Base-by-base conservation (phyloP, 2,113 vertebrate genomes). In the Nematolebias whitei region DNA sequence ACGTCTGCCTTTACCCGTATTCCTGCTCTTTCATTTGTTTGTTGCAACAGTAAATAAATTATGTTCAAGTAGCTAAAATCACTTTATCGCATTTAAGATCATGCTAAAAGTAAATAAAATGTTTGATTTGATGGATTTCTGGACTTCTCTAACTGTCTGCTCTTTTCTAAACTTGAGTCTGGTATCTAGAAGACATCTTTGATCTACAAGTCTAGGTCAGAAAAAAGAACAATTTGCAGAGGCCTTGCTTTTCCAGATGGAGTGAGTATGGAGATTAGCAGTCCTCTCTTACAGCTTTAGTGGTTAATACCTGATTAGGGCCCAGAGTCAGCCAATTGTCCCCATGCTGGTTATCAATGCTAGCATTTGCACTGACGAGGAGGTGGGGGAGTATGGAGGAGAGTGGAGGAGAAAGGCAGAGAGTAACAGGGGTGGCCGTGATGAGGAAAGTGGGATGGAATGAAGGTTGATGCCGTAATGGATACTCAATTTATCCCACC, bases 291-390 rank as follows among this genome's bases (percentile, higher is more conserved):
- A 92, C 95, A 93, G 95, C 95, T 95, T 93, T 93, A 92, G 92
- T 91, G 93, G 93, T 94, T 96, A 96, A 96, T 95, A 95, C 96
- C 96, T 98, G 96, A 98, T 98, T 98, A 98, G 94, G 92, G 93
- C 92, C 72, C 79, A 77, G 92, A 94, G 94, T 94, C 92, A 88
- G 82, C 91, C 95, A 93, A 96, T 98, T 98, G 97, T 98, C 94
- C 95, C 91, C 43, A 62, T 87, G 91, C 92, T 91, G 94, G 93
- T 94, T 94, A 94, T 95, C 92, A 92, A 94, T 84, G 95, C 92
- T 92, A 91, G 92, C 91, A 89, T 74, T 90, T 91, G 92, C 90
- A 94, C 90, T 91, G 83, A 93, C 90, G 94, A 91, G 84, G 61
- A 35, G 32, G 63, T 15, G 7, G 62, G 53, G 67, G 52, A 63